Percentiles rank a stretch among this genome's conserved stretches.
Conservation (phyloP, 2,113 vertebrate species). For the Gallinago jamesoni region DNA sequence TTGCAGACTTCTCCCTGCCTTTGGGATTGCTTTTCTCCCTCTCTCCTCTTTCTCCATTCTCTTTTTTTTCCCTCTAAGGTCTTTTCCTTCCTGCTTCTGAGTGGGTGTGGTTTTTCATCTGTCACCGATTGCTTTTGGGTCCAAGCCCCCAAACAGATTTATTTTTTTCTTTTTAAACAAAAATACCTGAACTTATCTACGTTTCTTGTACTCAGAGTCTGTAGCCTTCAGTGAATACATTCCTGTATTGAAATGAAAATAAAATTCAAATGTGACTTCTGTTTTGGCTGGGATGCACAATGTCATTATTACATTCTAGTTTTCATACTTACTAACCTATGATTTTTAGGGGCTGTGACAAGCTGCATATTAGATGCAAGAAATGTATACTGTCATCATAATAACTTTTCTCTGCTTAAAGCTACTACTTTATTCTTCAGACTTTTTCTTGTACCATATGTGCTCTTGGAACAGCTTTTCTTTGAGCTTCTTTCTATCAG, state of each 20-base stretch:
- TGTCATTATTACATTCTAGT: background rate
- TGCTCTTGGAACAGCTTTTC: background rate
- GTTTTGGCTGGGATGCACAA: background rate
- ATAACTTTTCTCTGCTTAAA: background rate
- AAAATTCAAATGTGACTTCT: background rate
- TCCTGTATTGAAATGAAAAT: slow-evolving; percentile 43
- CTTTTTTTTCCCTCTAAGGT: background rate
- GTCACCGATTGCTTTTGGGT: background rate
- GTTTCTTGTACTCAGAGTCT: background rate
- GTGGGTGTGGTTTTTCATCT: background rate
- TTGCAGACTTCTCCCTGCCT: background rate
- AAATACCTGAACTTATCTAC: background rate
- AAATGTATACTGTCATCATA: background rate
- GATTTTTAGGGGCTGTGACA: slow-evolving; percentile 53
- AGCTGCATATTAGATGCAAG: slow-evolving; percentile 32
- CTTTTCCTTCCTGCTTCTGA: background rate
- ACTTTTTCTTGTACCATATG: background rate
- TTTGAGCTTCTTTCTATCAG: background rate
- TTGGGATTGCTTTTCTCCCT: background rate
- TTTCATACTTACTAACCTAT: slow-evolving; percentile 17
- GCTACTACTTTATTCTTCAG: background rate
- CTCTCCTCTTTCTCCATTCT: background rate
- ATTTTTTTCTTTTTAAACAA: background rate
- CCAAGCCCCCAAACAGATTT: background rate
- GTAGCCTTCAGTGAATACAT: slow-evolving; percentile 6